Base-by-base conservation (phyloP, 1,140 invertebrate species). In the Heliconius hewitsoni region DNA sequence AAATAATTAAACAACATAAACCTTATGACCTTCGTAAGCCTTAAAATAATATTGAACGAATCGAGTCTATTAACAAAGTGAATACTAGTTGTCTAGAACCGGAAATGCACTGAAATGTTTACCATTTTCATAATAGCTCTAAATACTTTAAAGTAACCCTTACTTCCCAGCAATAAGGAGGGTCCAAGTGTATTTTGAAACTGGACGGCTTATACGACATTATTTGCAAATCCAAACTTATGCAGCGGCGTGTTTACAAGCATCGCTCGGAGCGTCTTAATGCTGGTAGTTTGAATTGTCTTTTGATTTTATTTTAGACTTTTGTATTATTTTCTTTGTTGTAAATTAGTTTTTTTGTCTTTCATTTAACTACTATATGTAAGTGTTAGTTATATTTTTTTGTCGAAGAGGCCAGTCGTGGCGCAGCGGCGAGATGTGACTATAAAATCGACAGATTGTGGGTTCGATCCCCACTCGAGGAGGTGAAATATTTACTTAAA, bases 31-130 rank as follows among this genome's bases (percentile, higher is more conserved):
- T 57, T 57, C 55, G 3, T 57, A 23, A 52, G 50, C n/a, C n/a
- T 23, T 55, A 57, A n/a, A 23, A 57, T n/a, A 57, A 57, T 91
- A 91, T 91, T 89, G 86, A 89, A 89, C 89, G 88, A 87, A 86
- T 87, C 83, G 85, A 86, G 85, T 90, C 83, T 91, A 91, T 91
- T 91, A 91, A 90, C 88, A 89, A 89, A 89, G 89, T 87, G 90
- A 89, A 91, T 89, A 88, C 80, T 84, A 85, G 82, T 80, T 81
- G 55, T 11, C 55, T 23, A 23, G 55, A 57, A 57, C 55, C 85
- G 87, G 86, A 88, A 89, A 91, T 89, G 89, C 88, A 88, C 83
- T 78, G 83, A 85, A 77, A 82, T 85, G 79, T 76, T 77, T 71
- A 76, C 83, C 87, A 80, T 82, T 76, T 82, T 85, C 74, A 57